A percentile compares a stretch with the other conserved stretches of the same genome.
phyloP scores from a whole-genome alignment of 2,797 vertebrate genomes.

The Labeo calbasu region DNA sequence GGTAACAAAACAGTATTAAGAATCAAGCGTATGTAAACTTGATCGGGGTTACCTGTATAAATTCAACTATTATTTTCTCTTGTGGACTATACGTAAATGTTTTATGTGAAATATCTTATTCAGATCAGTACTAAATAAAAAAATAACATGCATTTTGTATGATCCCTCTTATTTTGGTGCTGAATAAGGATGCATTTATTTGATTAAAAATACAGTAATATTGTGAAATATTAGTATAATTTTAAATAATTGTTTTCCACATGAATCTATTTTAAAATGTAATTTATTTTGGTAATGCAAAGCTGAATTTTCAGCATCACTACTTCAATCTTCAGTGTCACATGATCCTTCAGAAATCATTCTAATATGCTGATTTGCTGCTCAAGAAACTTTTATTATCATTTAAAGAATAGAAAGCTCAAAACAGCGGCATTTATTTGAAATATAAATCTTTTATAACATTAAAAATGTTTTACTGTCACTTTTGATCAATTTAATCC shows the following conservation, averaged over 20 bases:
- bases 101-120: too few relatives aligned
- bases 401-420: neutral
- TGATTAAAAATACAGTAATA: neutral
- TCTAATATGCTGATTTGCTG: neutral
- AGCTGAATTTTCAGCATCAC: neutral
- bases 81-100: too few relatives aligned
- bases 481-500: neutral
- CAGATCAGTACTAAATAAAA: too few relatives aligned
- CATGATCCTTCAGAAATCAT: neutral
- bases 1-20: too few relatives aligned
- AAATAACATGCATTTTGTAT: too few relatives aligned
- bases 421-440: neutral
- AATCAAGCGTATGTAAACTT: too few relatives aligned
- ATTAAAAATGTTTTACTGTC: neutral
- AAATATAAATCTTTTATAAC: neutral
- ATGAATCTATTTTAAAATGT: neutral
- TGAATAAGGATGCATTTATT: neutral
- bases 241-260: neutral
- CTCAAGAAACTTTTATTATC: neutral
- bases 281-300: neutral
- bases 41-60: too few relatives aligned
- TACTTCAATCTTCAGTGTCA: neutral
- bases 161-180: too few relatives aligned
- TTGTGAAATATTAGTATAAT: neutral
- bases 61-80: too few relatives aligned